These are phyloP conservation scores for Pangasius larnaudii DNA, from an alignment of 2,797 vertebrate genomes.

Conservation along the genomic window DNA sequence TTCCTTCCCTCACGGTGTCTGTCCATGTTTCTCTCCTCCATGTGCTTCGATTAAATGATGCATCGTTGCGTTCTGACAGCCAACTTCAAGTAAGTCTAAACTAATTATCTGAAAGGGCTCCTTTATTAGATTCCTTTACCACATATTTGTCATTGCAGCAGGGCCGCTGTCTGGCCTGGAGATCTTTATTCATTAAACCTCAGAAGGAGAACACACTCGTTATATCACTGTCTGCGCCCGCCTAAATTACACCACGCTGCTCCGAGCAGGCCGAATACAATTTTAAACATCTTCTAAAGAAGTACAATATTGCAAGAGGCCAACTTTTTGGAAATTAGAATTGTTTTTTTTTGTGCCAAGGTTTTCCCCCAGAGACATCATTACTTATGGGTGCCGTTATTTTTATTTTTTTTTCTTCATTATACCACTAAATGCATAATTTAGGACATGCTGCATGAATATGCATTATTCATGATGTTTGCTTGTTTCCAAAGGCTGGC, in stretches of 20 bases:
- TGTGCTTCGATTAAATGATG: constrained; percentile 52
- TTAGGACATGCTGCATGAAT: constrained; percentile 31
- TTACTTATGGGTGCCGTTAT: constrained; percentile 20
- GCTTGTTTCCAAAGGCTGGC: constrained; percentile 31
- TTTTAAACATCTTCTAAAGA: constrained; percentile 15
- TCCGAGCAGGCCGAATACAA: background rate
- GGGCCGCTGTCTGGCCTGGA: constrained; percentile 28
- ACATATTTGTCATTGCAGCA: constrained; percentile 58
- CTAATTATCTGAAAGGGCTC: constrained; percentile 66
- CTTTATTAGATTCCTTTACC: constrained; percentile 59
- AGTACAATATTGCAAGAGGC: constrained; percentile 7
- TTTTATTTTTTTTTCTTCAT: background rate
- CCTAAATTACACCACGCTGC: constrained; percentile 18
- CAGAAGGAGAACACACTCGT: background rate
- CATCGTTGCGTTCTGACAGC: constrained; percentile 64
- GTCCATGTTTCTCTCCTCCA: background rate
- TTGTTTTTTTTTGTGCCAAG: background rate
- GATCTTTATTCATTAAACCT: constrained; percentile 50
- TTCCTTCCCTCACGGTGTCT: background rate
- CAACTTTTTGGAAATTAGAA: background rate
- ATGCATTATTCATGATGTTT: constrained; percentile 45
- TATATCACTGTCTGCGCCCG: constrained; percentile 13
- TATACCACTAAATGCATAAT: constrained; percentile 46
- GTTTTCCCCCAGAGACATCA: constrained; percentile 7
- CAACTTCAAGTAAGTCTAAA: constrained; percentile 64